A percentile compares a stretch with the other conserved stretches of the same genome.
Conservation (phyloP, 2,113 vertebrate genomes). For the Nibea albiflora region DNA sequence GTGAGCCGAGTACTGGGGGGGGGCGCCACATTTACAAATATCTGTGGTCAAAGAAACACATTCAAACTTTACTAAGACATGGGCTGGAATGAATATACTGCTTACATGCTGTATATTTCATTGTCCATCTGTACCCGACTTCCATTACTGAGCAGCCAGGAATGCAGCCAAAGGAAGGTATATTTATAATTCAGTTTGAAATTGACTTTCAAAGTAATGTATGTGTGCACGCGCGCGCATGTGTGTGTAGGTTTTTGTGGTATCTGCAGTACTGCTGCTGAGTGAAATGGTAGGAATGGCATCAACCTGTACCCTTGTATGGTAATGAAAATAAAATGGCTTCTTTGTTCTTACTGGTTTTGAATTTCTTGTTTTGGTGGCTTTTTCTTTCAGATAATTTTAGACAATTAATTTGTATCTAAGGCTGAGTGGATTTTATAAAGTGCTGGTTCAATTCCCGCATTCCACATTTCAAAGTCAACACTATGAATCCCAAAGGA, state of each 20-base stretch:
- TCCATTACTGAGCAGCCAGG: slow-evolving; percentile 10
- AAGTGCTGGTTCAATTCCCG: background rate
- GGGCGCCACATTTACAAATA: background rate
- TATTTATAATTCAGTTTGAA: slow-evolving; percentile 23
- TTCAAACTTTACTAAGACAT: background rate
- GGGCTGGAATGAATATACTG: background rate
- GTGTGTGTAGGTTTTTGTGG: background rate
- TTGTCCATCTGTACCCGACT: background rate
- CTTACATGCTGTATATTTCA: slow-evolving; percentile 9
- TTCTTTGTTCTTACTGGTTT: background rate
- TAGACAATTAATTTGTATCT: background rate
- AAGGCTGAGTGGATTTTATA: background rate
- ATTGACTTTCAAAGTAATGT: background rate
- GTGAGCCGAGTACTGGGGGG: background rate
- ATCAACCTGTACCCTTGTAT: background rate
- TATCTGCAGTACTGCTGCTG: background rate
- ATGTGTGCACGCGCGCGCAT: background rate
- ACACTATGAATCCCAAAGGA: background rate
- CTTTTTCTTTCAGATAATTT: background rate
- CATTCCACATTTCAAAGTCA: background rate
- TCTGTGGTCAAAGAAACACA: background rate
- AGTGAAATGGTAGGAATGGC: background rate
- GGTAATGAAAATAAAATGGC: too few relatives aligned
- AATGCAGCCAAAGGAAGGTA: background rate
- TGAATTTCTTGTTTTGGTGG: background rate